These are phyloP conservation scores for Zaprionus capensis DNA, from an alignment of 1,140 invertebrate species.

Conservation along the genomic window DNA sequence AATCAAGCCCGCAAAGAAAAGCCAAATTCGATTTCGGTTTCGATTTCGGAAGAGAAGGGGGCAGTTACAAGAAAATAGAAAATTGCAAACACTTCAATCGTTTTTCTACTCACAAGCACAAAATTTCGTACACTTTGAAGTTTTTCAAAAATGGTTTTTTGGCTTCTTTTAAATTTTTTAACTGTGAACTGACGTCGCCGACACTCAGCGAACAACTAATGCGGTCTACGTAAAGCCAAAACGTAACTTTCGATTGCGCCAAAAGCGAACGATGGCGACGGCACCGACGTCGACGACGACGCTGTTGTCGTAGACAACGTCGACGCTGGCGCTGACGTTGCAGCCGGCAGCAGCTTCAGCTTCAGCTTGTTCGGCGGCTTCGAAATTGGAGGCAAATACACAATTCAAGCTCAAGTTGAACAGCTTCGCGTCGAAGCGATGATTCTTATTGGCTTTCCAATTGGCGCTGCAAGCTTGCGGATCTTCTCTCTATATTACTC, in stretches of 20 bases:
- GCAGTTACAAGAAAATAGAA: neutral
- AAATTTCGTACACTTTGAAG: neutral
- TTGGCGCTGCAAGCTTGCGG: slow-evolving; percentile 30
- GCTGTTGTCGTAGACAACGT: slow-evolving; percentile 11
- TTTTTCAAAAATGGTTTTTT: slow-evolving; percentile 13
- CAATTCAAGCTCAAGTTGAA: slow-evolving; percentile 20
- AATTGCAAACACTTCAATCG: neutral
- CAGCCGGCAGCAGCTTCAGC: slow-evolving; percentile 14
- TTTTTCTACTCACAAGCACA: slow-evolving; percentile 14
- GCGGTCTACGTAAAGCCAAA: slow-evolving; percentile 74
- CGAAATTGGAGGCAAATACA: slow-evolving; percentile 3
- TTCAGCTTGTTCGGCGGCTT: neutral
- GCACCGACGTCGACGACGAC: neutral
- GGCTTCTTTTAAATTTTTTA: slow-evolving; percentile 23
- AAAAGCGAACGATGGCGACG: slow-evolving; percentile 51
- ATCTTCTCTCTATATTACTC: slow-evolving; percentile 23
- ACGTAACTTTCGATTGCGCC: slow-evolving; percentile 81
- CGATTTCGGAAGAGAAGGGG: neutral
- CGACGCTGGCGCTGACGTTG: slow-evolving; percentile 17
- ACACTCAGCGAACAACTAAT: slow-evolving; percentile 73
- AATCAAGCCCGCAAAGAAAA: neutral
- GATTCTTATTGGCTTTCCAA: slow-evolving; percentile 22
- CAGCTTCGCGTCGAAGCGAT: neutral
- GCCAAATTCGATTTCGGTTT: neutral
- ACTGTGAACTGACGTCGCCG: slow-evolving; percentile 73